phyloP scores from a whole-genome alignment of 2,797 vertebrate genomes.

The Phalanger gymnotis region DNA sequence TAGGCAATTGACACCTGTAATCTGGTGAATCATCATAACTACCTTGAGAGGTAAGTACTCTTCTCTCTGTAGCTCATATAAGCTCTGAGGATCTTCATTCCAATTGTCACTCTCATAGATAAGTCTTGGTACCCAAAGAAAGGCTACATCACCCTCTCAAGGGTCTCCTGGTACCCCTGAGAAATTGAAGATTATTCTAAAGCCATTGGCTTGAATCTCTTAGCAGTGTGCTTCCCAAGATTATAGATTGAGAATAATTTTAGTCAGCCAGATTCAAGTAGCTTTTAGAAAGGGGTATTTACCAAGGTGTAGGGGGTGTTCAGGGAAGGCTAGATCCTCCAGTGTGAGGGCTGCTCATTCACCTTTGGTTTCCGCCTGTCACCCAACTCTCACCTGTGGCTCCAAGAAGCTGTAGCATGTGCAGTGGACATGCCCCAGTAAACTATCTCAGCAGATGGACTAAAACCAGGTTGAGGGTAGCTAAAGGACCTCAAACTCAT shows the following conservation, averaged over 20 bases:
- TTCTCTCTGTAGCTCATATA: background rate
- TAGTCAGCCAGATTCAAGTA: background rate
- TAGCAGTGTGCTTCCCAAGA: background rate
- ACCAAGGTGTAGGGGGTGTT: background rate
- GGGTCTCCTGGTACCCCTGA: background rate
- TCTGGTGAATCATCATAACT: background rate
- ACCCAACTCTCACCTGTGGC: background rate
- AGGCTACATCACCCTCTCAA: background rate
- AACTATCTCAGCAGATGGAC: background rate
- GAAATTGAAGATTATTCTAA: background rate
- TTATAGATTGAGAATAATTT: background rate
- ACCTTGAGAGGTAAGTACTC: rapidly evolving
- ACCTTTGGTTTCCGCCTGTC: background rate
- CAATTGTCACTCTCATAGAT: background rate
- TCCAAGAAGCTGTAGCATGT: background rate
- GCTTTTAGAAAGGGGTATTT: background rate
- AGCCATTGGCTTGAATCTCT: background rate
- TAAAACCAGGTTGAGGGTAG: background rate
- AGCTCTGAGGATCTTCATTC: background rate
- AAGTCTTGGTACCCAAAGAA: background rate
- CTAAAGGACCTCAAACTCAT: background rate
- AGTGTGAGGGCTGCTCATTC: background rate
- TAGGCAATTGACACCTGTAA: background rate
- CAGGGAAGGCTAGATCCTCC: no score
- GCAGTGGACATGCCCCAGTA: background rate